These are phyloP conservation scores for Dascillus cervinus DNA, from an alignment of 2,888 invertebrate genomes.

Conservation along the genomic window DNA sequence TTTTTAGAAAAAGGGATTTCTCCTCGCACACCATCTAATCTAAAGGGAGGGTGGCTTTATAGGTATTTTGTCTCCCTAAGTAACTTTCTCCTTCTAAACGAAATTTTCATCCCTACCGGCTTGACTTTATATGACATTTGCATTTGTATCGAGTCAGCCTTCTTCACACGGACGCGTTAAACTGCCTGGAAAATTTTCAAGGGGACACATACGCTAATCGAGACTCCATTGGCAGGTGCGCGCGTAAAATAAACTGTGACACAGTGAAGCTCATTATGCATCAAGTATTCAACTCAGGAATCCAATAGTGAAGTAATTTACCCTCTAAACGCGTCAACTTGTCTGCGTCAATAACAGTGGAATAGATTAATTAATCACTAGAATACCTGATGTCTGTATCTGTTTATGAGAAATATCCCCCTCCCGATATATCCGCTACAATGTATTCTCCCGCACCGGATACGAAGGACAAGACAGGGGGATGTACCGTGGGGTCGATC, in stretches of 20 bases:
- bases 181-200: no score
- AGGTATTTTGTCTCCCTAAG: constrained; percentile 31
- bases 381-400: constrained; percentile 15
- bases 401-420: constrained; percentile 6
- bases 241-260: background rate
- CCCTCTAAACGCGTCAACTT: constrained; percentile 9
- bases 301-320: constrained; percentile 10
- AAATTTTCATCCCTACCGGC: constrained; percentile 23
- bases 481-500: constrained; percentile 25
- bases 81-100: constrained; percentile 27
- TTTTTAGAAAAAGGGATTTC: constrained; percentile 3
- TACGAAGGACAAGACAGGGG: constrained; percentile 31
- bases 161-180: no score
- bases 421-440: constrained; percentile 26
- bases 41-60: constrained; percentile 26
- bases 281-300: background rate
- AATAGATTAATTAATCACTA: constrained; percentile 15
- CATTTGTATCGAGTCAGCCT: constrained; percentile 8
- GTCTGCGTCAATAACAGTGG: constrained; percentile 11
- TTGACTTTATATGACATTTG: constrained; percentile 18
- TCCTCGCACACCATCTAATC: background rate
- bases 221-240: no score
- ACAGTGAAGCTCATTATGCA: background rate
- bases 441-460: constrained; percentile 31
- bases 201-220: no score